Base-by-base conservation (phyloP, 1,140 invertebrate genomes). In the Camponotus floridanus region DNA sequence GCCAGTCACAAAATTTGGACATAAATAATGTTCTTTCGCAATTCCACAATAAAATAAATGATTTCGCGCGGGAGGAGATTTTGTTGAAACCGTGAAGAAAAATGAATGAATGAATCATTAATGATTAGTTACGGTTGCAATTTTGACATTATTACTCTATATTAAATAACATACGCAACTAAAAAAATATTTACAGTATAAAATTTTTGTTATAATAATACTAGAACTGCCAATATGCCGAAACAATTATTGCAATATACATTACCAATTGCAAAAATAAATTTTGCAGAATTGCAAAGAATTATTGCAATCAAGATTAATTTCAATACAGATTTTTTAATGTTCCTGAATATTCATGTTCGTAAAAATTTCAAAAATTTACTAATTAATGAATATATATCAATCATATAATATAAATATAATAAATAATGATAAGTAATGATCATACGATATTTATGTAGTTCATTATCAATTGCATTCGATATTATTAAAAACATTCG, bases 41-140 rank as follows among this genome's bases (percentile, higher is more conserved):
- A 39, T 91, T 91, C 55, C 89, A 92, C 48, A 86, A 81, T 18
- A 92, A 91, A 45, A 86, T 94, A 39, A 94, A 92, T 31, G 91
- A 93, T 61, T 70, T 94, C 3, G 90, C 92, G 7, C 90, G 91
- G 26, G 93, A 94, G 73, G 93, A 94, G 86, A 85, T 94, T 68
- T 89, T 94, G 21, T 62, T 94, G 0, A 94, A 94, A 68, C 88
- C 90, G 18, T 94, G 67, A 94, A 86, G 26, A 74, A 62, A 42
- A 70, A 73, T 18, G 26, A 26, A 26, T 26, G 26, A 26, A 26
- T 9, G 5, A 70, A 59, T 11, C 26, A 55, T 48, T 39, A n/a
- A 71, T 42, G 74, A 33, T 45, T 13, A 59, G 3, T 81, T 73
- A 36, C 11, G 26, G n/a, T 21, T 73, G 13, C 48, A 81, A n/a